Evolutionary conservation across 2,113 vertebrate species (phyloP).

Genomic region (Hydropotes inermis): DNA sequence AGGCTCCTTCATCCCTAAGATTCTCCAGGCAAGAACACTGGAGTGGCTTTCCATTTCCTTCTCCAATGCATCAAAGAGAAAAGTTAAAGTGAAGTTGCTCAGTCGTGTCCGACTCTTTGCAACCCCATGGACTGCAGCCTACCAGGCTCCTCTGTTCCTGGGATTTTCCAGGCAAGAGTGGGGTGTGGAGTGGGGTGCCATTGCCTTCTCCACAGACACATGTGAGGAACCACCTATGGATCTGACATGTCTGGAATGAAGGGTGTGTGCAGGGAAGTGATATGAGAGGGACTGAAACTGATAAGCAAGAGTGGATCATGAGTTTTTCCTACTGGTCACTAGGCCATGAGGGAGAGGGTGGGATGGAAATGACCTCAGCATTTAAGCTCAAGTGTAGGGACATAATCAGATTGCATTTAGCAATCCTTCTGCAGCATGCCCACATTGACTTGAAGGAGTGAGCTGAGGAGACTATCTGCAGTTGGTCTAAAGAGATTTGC

Average conservation of each 20-base stretch:
- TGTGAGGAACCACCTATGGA: fast-evolving
- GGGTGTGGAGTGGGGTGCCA: not conserved
- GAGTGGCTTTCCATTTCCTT: not conserved
- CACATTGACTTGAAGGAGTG: not conserved
- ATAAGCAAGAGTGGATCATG: not conserved
- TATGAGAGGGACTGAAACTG: not conserved
- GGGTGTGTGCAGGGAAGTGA: not conserved
- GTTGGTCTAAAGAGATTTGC: not conserved
- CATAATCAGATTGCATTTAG: not conserved
- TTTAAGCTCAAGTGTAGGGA: not conserved
- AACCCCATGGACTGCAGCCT: not conserved
- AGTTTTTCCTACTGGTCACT: not conserved
- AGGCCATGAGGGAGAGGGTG: not conserved
- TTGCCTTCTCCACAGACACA: not conserved
- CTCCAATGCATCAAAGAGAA: not conserved
- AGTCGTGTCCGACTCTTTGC: not conserved
- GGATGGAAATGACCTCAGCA: not conserved
- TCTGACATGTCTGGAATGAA: not conserved
- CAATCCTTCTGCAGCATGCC: too few species aligned
- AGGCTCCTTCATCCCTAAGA: not conserved
- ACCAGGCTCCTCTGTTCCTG: not conserved
- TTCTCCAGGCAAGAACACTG: not conserved
- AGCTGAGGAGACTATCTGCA: not conserved
- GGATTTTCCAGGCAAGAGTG: not conserved
- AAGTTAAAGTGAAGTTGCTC: not conserved